Evolutionary conservation across 2,113 vertebrate genomes (phyloP).

Genomic region (Tetraodon nigroviridis): DNA sequence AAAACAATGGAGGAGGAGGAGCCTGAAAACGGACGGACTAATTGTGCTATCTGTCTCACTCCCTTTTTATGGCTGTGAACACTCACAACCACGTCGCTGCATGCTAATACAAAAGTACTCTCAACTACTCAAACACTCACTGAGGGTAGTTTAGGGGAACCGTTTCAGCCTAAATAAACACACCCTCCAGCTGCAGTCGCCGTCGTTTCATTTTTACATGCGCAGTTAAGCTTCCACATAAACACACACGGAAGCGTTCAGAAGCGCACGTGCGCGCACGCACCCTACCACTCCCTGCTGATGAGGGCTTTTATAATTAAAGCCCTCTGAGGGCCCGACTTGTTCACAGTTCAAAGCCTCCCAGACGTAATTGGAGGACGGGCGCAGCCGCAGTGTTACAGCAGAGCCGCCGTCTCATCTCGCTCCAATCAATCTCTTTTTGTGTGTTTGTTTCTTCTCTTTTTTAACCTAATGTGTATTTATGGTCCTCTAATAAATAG

Average conservation of each 20-base stretch:
- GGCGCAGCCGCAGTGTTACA: neutral
- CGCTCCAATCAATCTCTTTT: constrained; percentile 32
- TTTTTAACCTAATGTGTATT: constrained; percentile 8
- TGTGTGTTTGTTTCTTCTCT: constrained; percentile 3
- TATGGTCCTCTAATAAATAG: neutral
- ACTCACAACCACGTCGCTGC: neutral
- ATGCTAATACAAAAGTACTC: too few species aligned
- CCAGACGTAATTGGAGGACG: constrained; percentile 34
- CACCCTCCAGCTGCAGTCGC: neutral
- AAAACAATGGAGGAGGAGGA: constrained; percentile 14
- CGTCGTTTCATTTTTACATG: too few species aligned
- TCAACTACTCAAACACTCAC: too few species aligned
- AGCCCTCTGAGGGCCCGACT: constrained; percentile 20
- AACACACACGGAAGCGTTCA: neutral
- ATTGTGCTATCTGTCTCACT: constrained; percentile 22
- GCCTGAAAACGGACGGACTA: constrained; percentile 14
- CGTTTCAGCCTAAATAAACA: neutral
- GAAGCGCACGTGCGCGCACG: neutral
- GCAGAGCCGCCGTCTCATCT: constrained; percentile 32
- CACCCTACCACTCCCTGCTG: constrained; percentile 23
- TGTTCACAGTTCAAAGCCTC: constrained; percentile 50
- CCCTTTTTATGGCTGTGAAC: neutral
- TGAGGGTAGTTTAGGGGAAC: neutral
- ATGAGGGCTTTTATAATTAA: constrained; percentile 52
- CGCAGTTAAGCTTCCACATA: neutral